Evolutionary conservation across 1,140 invertebrate species (phyloP).

Genomic region (Planococcus citri): DNA sequence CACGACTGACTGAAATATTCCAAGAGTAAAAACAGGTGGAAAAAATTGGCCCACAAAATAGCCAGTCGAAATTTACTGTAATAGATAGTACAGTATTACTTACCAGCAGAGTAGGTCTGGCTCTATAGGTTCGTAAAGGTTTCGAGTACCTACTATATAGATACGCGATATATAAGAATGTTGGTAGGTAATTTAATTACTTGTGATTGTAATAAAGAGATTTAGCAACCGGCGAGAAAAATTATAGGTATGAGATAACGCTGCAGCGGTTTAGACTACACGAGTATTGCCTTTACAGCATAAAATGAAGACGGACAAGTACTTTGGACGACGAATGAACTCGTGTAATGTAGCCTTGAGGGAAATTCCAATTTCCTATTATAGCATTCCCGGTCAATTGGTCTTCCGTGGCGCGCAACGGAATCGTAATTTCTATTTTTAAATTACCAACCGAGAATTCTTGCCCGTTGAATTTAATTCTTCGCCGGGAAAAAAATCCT

Average conservation of each 20-base stretch:
- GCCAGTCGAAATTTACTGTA: too few relatives aligned
- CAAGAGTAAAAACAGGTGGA: too few relatives aligned
- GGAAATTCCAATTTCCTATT: constrained; percentile 19
- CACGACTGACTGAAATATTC: too few relatives aligned
- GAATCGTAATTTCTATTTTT: constrained; percentile 19
- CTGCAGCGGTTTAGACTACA: constrained; percentile 1
- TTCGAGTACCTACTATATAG: too few relatives aligned
- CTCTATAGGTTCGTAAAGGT: too few relatives aligned
- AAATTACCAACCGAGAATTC: constrained; percentile 12
- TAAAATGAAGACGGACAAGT: constrained; percentile 18
- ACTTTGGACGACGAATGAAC: constrained; percentile 16
- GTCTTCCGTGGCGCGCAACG: constrained; percentile 14
- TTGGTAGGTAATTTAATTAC: constrained; percentile 11
- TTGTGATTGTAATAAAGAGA: constrained; percentile 18
- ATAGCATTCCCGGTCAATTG: constrained; percentile 20
- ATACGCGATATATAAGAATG: neutral
- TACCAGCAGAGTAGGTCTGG: too few relatives aligned
- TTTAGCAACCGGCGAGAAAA: constrained; percentile 14
- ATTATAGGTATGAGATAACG: constrained; percentile 15
- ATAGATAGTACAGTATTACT: too few relatives aligned
- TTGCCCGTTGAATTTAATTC: neutral
- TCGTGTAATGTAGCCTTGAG: constrained; percentile 14
- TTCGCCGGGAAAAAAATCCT: too few relatives aligned
- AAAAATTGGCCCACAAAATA: too few relatives aligned
- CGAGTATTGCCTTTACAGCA: constrained; percentile 16